phyloP scores from a whole-genome alignment of 30 jellyfish, hydroid and myxozoan genomes.

The Chironex yamaguchii region DNA sequence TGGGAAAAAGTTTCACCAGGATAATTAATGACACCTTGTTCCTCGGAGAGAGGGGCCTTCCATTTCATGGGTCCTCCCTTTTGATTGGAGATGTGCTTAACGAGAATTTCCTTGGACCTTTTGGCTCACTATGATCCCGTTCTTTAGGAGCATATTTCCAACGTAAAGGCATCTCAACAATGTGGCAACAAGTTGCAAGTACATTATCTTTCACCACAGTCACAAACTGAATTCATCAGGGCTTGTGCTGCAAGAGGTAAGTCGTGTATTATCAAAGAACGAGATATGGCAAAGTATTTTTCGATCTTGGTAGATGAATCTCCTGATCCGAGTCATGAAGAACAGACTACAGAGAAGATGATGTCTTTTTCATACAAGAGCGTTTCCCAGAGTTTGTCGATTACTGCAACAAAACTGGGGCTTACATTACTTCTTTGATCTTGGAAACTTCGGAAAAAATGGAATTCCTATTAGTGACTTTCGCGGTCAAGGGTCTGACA shows the following conservation, averaged over 20 bases:
- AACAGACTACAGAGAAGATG: too few relatives aligned
- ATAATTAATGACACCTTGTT: conserved; percentile 11
- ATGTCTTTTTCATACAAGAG: conserved; percentile 24
- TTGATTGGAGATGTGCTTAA: conserved; percentile 9
- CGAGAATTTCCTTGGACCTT: conserved; percentile 17
- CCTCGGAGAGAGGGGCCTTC: too few relatives aligned
- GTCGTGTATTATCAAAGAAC: too few relatives aligned
- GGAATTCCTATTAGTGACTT: conserved; percentile 60
- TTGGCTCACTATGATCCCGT: neutral
- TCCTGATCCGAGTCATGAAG: too few relatives aligned
- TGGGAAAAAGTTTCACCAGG: conserved; percentile 2
- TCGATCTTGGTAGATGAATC: too few relatives aligned
- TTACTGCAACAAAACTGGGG: conserved; percentile 66
- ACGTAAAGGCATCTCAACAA: too few relatives aligned
- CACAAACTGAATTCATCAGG: too few relatives aligned
- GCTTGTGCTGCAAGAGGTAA: too few relatives aligned
- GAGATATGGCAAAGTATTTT: too few relatives aligned
- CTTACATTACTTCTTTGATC: conserved; percentile 47
- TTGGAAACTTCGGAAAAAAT: conserved; percentile 52
- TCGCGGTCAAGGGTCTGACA: conserved; percentile 77
- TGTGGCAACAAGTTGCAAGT: too few relatives aligned
- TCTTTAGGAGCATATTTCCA: too few relatives aligned
- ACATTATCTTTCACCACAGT: too few relatives aligned
- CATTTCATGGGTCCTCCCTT: conserved; percentile 33
- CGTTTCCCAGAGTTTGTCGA: conserved; percentile 50